Evolutionary conservation across 2,888 invertebrate genomes (phyloP).

Genomic region (Agrotis segetum): DNA sequence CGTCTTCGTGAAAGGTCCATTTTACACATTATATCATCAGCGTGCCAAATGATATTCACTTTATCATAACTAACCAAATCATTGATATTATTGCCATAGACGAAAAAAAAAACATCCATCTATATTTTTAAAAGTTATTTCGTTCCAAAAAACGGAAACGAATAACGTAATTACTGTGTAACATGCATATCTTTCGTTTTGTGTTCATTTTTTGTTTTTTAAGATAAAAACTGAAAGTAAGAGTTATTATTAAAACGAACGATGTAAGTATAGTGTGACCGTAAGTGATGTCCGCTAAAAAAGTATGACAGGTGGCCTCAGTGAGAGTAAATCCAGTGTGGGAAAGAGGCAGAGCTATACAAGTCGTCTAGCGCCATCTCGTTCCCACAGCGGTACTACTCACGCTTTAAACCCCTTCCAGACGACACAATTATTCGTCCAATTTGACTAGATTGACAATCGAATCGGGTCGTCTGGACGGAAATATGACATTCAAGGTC

Average conservation of each 20-base stretch:
- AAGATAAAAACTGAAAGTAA: slow-evolving; percentile 33
- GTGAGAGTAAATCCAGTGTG: too few relatives aligned
- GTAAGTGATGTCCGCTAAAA: too few relatives aligned
- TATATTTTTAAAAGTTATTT: slow-evolving; percentile 15
- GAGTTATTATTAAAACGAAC: slow-evolving; percentile 19
- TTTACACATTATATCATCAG: slow-evolving; percentile 13
- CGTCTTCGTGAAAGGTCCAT: too few relatives aligned
- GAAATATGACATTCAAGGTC: too few relatives aligned
- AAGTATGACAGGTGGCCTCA: too few relatives aligned
- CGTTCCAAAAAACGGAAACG: slow-evolving; percentile 6
- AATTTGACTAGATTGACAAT: too few relatives aligned
- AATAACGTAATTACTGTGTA: slow-evolving; percentile 28
- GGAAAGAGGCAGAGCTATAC: too few relatives aligned
- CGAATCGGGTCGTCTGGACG: too few relatives aligned
- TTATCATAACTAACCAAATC: slow-evolving; percentile 36
- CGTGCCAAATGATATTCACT: slow-evolving; percentile 61
- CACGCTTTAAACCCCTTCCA: too few relatives aligned
- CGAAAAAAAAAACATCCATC: slow-evolving; percentile 12
- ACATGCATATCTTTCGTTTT: slow-evolving; percentile 60
- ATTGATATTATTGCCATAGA: slow-evolving; percentile 43
- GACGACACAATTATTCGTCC: too few relatives aligned
- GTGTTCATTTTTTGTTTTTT: slow-evolving; percentile 56
- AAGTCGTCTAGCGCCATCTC: too few relatives aligned
- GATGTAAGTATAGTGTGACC: slow-evolving; percentile 3
- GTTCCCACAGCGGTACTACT: too few relatives aligned